Base-by-base conservation (phyloP, 2,113 vertebrate genomes). In the Canis aureus region DNA sequence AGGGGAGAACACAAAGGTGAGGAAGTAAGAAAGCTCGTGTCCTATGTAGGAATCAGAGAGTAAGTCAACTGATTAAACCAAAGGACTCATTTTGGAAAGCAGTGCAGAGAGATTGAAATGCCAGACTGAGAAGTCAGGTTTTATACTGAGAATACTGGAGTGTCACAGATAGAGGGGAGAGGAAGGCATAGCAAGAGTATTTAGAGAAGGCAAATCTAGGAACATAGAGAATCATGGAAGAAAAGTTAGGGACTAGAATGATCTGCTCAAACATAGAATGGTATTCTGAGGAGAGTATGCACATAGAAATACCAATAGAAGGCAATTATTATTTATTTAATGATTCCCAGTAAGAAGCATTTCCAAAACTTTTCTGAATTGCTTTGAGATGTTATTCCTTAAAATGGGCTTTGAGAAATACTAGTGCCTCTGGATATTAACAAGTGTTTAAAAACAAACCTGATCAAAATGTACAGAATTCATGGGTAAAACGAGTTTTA, bases 301-400 rank as follows among this genome's bases (percentile, higher is more conserved):
- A 67, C 64, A 43, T 19, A 88, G n/a, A 89, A 89, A 90, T 96
- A 15, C 27, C 51, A 64, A 51, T 20, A 79, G 94, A 57, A 91
- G 3, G 2, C 53, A 79, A 60, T 69, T 62, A 74, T 94, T 43
- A 92, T 55, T 66, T 89, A 4, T 43, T 12, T 57, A 53, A 64
- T n/a, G 35, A 32, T 51, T 82, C 49, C 67, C 83, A 62, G 35
- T 78, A 92, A 71, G 32, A 22, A 88, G 12, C 32, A 78, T 79
- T 64, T n/a, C 13, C 29, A 57, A 43, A 91, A 89, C 20, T 91
- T 55, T 32, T 88, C 27, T 82, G 27, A 96, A 35, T 91, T 67
- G 62, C 73, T 87, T 76, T 96, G 53, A 76, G 7, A 85, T 79
- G 3, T 38, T 59, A 43, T 90, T 66, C 64, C 43, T 53, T 22